Base-by-base conservation (phyloP, 2,113 vertebrate genomes). In the Oxyruncus cristatus region DNA sequence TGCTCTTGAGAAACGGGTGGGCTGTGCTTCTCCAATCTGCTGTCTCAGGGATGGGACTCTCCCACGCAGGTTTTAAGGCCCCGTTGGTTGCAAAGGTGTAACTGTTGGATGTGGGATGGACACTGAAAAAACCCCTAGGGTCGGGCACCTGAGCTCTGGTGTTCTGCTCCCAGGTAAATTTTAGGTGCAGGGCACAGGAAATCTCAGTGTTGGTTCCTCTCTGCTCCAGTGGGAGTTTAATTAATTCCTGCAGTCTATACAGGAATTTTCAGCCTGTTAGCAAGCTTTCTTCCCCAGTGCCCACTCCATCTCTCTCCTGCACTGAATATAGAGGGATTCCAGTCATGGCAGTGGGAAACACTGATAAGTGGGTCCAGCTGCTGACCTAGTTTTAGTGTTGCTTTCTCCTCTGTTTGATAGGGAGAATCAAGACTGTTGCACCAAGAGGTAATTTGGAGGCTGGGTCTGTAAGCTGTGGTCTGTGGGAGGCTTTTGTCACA, bases 41-140 rank as follows among this genome's bases (percentile, higher is more conserved):
- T 84, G 62, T 49, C 37, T 50, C 15, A 46, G 62, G 44, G 15
- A 37, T 35, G 27, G 50, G 7, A 14, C 12, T 56, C 12, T 78
- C 16, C 6, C 12, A 37, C 0, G 0, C 4, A 3, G 27, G 32
- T 52, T 70, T 65, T n/a, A 26, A 52, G 33, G 56, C 35, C 13
- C 26, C 2, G 0, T 44, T 33, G 8, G 6, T 63, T 76, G 33
- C 44, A 14, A 2, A 6, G 23, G 5, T 70, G 61, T 53, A 44
- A 28, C 41, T 32, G 14, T 6, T 49, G 28, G 11, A 14, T n/a
- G 42, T 26, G 39, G 32, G 62, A 28, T 2, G 0, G n/a, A 32
- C 26, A 8, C 50, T 32, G 37, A 61, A 62, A 37, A 83, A 72
- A 37, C 6, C 24, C 24, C 5, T 18, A 35, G 27, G 26, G 12